Percentiles rank a stretch among this genome's conserved stretches.
phyloP scores from a whole-genome alignment of 2,113 vertebrate species.

The Saccopteryx bilineata region DNA sequence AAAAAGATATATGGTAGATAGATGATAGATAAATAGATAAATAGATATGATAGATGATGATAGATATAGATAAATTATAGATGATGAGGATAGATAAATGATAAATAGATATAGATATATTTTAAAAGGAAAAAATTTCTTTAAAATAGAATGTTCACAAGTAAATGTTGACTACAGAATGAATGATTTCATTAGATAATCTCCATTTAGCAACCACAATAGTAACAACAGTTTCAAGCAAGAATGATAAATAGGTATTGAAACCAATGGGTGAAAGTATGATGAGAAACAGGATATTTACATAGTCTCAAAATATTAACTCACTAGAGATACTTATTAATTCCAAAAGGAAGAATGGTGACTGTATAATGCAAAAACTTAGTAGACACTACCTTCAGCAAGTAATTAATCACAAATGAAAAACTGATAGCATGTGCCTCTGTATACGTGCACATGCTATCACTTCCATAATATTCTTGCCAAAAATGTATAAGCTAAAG shows the following conservation, averaged over 20 bases:
- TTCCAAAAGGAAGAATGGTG: neutral
- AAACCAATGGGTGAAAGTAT: neutral
- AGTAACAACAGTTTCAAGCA: neutral
- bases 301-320: neutral
- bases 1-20: neutral
- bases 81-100: neutral
- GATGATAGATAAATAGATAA: neutral
- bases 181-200: neutral
- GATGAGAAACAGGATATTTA: conserved; percentile 28
- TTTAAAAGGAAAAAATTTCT: neutral
- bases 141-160: neutral
- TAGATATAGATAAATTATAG: neutral
- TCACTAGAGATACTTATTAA: conserved; percentile 24
- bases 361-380: neutral
- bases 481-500: neutral
- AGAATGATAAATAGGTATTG: conserved; percentile 5
- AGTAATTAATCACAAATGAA: neutral
- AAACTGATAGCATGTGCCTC: neutral
- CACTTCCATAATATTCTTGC: neutral
- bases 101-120: neutral
- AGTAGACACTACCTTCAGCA: neutral
- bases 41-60: neutral
- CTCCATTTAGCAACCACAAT: neutral
- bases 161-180: neutral
- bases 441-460: neutral